phyloP scores from a whole-genome alignment of 2,797 vertebrate genomes.

The Gallinago nigripennis region DNA sequence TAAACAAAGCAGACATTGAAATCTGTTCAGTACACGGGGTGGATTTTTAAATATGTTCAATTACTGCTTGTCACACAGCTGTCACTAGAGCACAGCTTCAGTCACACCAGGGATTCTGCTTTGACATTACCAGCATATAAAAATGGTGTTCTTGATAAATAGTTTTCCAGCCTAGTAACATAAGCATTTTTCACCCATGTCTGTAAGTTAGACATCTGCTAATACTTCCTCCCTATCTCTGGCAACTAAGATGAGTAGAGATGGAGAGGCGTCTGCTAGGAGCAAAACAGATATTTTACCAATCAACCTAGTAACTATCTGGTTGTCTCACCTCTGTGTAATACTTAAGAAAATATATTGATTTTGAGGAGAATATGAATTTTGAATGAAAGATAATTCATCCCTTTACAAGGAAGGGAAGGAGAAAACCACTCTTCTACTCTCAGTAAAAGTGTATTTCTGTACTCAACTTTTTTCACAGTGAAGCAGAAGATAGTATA shows the following conservation, averaged over 20 bases:
- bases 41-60: constrained; percentile 80
- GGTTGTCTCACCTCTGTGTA: neutral
- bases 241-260: neutral
- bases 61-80: constrained; percentile 75
- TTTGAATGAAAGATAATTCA: neutral
- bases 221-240: neutral
- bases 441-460: neutral
- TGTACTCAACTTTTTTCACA: neutral
- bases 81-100: constrained; percentile 69
- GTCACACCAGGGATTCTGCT: constrained; percentile 59
- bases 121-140: constrained; percentile 61
- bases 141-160: constrained; percentile 58
- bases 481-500: neutral
- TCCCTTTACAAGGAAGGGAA: neutral
- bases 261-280: neutral
- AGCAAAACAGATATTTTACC: neutral
- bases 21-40: constrained; percentile 76
- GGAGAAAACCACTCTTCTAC: neutral
- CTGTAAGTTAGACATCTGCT: neutral
- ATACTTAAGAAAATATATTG: constrained; percentile 1
- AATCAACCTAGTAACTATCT: neutral
- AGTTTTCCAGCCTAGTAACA: constrained; percentile 33
- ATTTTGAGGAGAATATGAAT: neutral
- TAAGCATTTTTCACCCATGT: constrained; percentile 30
- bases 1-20: constrained; percentile 81